phyloP scores from a whole-genome alignment of 2,888 invertebrate species.

The Celastrina argiolus region DNA sequence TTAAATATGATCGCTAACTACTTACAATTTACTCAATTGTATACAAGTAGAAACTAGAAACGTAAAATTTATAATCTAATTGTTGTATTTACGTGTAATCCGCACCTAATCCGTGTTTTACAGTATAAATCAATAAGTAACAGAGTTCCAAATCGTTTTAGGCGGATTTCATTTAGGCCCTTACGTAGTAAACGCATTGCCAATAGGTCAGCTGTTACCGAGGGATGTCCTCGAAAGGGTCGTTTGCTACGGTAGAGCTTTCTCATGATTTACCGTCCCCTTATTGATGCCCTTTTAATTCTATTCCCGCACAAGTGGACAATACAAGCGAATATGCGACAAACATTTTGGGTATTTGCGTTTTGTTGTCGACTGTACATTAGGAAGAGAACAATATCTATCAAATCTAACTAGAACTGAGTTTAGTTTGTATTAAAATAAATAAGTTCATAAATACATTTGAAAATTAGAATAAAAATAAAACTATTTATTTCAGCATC shows the following conservation, averaged over 20 bases:
- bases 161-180: constrained; percentile 4
- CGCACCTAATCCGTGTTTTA: background rate
- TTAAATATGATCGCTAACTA: too few species aligned
- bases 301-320: constrained; percentile 34
- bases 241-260: constrained; percentile 57
- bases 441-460: too few species aligned
- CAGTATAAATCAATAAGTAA: constrained; percentile 4
- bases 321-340: background rate
- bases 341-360: background rate
- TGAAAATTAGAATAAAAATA: too few species aligned
- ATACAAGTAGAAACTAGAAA: too few species aligned
- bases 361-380: background rate
- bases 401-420: too few species aligned
- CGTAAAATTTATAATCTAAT: too few species aligned
- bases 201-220: constrained; percentile 56
- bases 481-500: too few species aligned
- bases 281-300: constrained; percentile 69
- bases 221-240: constrained; percentile 61
- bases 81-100: too few species aligned
- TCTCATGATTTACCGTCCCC: constrained; percentile 60
- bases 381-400: too few species aligned
- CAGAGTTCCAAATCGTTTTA: constrained; percentile 9
- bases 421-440: too few species aligned
- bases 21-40: too few species aligned
- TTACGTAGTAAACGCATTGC: constrained; percentile 39